These are phyloP conservation scores for Nibea coibor DNA, from an alignment of 2,113 vertebrate genomes.

Conservation along the genomic window DNA sequence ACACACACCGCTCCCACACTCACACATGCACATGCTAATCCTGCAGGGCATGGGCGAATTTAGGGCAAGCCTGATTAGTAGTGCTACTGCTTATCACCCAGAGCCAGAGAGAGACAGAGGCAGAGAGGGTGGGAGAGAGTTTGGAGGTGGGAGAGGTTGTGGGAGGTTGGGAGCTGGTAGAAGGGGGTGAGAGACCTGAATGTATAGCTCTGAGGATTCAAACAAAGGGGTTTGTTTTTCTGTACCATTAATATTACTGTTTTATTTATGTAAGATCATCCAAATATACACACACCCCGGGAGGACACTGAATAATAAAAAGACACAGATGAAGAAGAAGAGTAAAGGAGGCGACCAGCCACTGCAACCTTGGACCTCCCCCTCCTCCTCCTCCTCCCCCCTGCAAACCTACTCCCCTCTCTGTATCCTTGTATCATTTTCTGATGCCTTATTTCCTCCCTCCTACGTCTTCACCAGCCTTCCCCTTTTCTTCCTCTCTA, in stretches of 20 bases:
- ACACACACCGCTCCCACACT: constrained; percentile 6
- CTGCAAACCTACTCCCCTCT: background rate
- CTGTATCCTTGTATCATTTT: constrained; percentile 19
- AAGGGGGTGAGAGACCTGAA: constrained; percentile 7
- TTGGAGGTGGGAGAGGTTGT: constrained; percentile 34
- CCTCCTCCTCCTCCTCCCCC: constrained; percentile 18
- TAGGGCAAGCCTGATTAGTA: constrained; percentile 86
- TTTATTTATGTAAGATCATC: constrained; percentile 9
- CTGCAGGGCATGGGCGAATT: constrained; percentile 82
- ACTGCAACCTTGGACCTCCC: constrained; percentile 30
- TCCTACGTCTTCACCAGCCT: background rate
- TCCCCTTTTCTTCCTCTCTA: background rate
- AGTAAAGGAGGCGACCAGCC: constrained; percentile 4
- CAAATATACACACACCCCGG: background rate
- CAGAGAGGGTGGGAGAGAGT: background rate
- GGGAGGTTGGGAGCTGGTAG: constrained; percentile 42
- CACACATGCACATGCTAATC: constrained; percentile 71
- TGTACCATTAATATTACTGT: background rate
- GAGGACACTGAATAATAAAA: background rate
- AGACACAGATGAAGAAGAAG: background rate
- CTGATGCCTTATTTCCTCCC: constrained; percentile 1
- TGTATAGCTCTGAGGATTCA: background rate
- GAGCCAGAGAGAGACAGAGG: constrained; percentile 64
- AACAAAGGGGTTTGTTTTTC: constrained; percentile 32
- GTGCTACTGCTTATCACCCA: constrained; percentile 79